These are phyloP conservation scores for Protaetia brevitarsis DNA, from an alignment of 1,140 invertebrate species.

Conservation along the genomic window DNA sequence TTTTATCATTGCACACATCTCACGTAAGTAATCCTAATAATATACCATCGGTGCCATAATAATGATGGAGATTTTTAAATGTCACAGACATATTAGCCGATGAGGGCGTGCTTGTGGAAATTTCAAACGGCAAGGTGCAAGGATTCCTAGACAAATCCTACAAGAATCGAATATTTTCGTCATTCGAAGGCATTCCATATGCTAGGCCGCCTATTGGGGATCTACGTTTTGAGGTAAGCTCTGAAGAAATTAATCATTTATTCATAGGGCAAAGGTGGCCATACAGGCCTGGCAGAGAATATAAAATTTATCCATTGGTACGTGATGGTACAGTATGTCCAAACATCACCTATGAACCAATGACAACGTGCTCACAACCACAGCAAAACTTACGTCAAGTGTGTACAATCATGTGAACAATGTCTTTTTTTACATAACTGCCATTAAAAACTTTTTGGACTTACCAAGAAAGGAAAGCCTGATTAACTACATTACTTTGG, in stretches of 20 bases:
- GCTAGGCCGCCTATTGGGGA: conserved; percentile 15
- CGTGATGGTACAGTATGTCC: too few relatives aligned
- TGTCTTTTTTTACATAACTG: too few relatives aligned
- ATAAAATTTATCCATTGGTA: neutral
- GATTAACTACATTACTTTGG: too few relatives aligned
- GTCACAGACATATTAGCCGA: neutral
- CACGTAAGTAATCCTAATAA: neutral
- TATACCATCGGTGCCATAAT: neutral
- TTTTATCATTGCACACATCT: too few relatives aligned
- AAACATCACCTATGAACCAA: too few relatives aligned
- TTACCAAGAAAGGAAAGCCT: too few relatives aligned
- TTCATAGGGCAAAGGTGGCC: neutral
- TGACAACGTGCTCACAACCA: too few relatives aligned
- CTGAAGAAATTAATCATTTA: neutral
- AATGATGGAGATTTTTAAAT: neutral
- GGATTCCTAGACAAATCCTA: neutral
- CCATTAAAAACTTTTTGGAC: too few relatives aligned
- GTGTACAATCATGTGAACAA: too few relatives aligned
- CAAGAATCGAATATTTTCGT: neutral
- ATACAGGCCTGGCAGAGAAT: neutral
- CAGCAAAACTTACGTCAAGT: too few relatives aligned
- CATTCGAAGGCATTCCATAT: conserved; percentile 4
- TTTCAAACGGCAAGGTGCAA: neutral
- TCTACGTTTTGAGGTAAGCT: conserved; percentile 20
- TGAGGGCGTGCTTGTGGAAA: neutral